Conservation (phyloP, 2,797 vertebrate genomes). For the Hydrocynus forskahlii region DNA sequence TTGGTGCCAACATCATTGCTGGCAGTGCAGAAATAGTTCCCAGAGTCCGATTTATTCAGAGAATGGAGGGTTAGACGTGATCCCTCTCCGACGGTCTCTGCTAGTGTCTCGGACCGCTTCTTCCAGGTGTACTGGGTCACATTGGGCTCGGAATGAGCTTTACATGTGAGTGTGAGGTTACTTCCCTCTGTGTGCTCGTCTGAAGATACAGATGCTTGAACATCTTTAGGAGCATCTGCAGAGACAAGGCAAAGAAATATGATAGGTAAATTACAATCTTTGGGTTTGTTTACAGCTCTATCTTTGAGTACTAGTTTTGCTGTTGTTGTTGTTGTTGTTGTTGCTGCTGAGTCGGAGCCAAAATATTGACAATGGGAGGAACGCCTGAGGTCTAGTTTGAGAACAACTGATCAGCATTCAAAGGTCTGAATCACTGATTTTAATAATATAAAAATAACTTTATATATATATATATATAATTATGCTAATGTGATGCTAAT, state of each 20-base stretch:
- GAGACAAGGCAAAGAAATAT: not conserved
- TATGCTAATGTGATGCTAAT: too few species aligned
- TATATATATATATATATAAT: too few species aligned
- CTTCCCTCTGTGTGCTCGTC: slow-evolving; percentile 29
- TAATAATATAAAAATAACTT: too few species aligned
- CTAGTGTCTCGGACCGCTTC: slow-evolving; percentile 21
- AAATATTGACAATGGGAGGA: too few species aligned
- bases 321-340: not conserved
- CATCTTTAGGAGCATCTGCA: slow-evolving; percentile 68
- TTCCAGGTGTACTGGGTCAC: slow-evolving; percentile 58
- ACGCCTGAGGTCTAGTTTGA: too few species aligned
- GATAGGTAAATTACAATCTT: too few species aligned
- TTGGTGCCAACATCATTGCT: slow-evolving; percentile 57
- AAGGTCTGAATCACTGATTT: too few species aligned
- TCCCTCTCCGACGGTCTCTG: fast-evolving
- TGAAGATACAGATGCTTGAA: slow-evolving; percentile 20
- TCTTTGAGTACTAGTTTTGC: not conserved
- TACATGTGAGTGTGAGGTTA: slow-evolving; percentile 60
- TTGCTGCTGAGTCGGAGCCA: not conserved
- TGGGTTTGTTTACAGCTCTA: not conserved
- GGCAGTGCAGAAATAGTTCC: slow-evolving; percentile 63
- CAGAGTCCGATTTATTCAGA: slow-evolving; percentile 56
- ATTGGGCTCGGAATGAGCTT: slow-evolving; percentile 27
- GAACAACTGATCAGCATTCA: too few species aligned
- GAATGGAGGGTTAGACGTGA: not conserved